Percentiles rank a stretch among this genome's conserved stretches.
Conservation (phyloP, 2,797 vertebrate genomes). For the Antrozous pallidus region DNA sequence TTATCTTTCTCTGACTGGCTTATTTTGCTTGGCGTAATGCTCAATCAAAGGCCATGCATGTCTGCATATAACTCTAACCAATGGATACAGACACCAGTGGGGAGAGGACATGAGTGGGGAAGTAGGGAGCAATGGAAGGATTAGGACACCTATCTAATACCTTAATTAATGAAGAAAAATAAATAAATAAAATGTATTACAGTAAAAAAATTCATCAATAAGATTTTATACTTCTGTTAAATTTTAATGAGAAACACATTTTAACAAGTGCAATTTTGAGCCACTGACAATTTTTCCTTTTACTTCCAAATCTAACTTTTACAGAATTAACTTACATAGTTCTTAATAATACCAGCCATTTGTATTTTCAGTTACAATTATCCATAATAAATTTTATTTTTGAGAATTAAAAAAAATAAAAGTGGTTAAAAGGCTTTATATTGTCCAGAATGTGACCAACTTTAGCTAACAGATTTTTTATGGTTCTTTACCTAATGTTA, state of each 20-base stretch:
- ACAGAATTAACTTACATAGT: slow-evolving; percentile 1
- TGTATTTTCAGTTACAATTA: background rate
- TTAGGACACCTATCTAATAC: too few species aligned
- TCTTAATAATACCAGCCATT: background rate
- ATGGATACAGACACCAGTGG: too few species aligned
- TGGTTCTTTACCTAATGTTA: background rate
- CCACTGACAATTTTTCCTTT: background rate
- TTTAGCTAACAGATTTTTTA: background rate
- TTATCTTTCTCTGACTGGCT: too few species aligned
- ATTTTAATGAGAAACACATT: background rate
- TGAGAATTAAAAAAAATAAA: background rate
- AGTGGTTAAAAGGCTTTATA: background rate
- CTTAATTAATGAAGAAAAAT: too few species aligned
- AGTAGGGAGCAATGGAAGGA: too few species aligned
- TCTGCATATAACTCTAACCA: too few species aligned
- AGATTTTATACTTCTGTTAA: background rate
- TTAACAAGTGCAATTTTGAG: background rate
- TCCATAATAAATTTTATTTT: background rate
- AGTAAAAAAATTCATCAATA: background rate
- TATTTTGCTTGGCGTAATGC: too few species aligned
- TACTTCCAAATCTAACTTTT: background rate
- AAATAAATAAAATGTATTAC: too few species aligned
- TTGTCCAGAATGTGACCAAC: background rate
- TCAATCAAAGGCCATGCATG: too few species aligned
- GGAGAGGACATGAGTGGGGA: too few species aligned